These are phyloP conservation scores for Epinephelus lanceolatus DNA, from an alignment of 2,113 vertebrate genomes.

Conservation along the genomic window DNA sequence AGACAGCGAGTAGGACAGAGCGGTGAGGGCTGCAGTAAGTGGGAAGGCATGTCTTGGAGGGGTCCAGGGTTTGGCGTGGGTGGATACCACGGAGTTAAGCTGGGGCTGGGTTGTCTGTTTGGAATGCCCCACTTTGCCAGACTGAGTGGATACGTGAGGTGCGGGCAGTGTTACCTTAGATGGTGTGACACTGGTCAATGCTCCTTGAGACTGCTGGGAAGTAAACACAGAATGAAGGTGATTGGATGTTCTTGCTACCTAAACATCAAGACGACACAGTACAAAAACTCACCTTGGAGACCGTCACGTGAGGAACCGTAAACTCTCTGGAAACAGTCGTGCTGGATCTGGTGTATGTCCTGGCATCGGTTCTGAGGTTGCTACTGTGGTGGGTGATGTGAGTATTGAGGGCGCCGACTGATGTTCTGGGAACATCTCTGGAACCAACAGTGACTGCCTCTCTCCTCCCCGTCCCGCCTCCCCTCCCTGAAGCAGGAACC, in stretches of 20 bases:
- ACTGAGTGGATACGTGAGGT: conserved; percentile 3
- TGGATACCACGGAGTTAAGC: conserved; percentile 34
- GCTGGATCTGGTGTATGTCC: not conserved
- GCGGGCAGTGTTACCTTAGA: conserved; percentile 1
- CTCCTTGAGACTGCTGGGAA: conserved; percentile 18
- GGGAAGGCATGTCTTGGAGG: conserved; percentile 58
- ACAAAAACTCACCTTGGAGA: conserved; percentile 50
- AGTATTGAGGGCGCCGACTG: not conserved
- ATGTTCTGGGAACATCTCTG: conserved; percentile 13
- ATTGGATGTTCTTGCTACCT: not conserved
- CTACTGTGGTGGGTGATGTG: not conserved
- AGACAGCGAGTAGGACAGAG: conserved; percentile 27
- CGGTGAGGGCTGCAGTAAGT: conserved; percentile 51
- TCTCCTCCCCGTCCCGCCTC: conserved; percentile 67
- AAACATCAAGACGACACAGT: not conserved
- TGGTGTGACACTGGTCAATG: not conserved
- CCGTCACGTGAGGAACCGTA: not conserved
- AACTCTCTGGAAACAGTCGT: not conserved
- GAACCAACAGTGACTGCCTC: conserved; percentile 46
- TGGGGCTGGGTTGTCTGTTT: conserved; percentile 33
- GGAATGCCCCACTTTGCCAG: not conserved
- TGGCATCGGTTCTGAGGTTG: not conserved
- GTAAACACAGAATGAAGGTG: not conserved
- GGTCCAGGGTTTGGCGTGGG: conserved; percentile 47
- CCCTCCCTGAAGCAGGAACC: conserved; percentile 7